phyloP scores from a whole-genome alignment of 2,797 vertebrate species.

The Smutsia gigantea region DNA sequence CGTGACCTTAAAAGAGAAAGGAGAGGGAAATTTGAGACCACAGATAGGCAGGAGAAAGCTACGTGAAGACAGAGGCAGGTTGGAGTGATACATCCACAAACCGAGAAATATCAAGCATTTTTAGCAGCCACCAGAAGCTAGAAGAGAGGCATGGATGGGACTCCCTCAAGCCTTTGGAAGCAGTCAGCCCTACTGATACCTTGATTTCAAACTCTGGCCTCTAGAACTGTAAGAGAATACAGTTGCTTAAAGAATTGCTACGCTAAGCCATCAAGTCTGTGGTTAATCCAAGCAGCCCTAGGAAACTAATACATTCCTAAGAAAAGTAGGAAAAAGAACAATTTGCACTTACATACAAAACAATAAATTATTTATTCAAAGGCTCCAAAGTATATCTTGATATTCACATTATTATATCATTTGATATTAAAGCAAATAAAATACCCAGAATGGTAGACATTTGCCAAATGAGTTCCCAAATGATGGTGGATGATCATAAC shows the following conservation, averaged over 20 bases:
- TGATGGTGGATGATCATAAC: not conserved
- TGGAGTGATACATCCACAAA: not conserved
- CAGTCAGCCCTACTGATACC: not conserved
- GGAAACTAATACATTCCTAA: not conserved
- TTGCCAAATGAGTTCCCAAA: not conserved
- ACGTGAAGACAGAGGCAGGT: not conserved
- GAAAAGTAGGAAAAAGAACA: not conserved
- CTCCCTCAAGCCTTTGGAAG: not conserved
- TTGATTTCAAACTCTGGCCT: not conserved
- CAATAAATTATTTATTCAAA: not conserved
- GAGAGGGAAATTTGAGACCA: not conserved
- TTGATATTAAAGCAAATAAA: conserved; percentile 10
- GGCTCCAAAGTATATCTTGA: not conserved
- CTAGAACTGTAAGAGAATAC: not conserved
- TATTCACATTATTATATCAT: not conserved
- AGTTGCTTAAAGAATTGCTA: not conserved
- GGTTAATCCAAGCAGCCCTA: not conserved
- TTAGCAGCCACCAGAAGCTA: not conserved
- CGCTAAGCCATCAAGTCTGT: not conserved
- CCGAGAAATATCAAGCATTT: not conserved
- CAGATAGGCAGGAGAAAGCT: not conserved
- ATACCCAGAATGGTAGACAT: not conserved
- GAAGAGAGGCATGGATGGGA: not conserved
- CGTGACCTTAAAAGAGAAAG: not conserved
- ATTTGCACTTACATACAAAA: not conserved